Base-by-base conservation (phyloP, 64 coral and sea anemone genomes). In the Hydrozoanthus tunicans region DNA sequence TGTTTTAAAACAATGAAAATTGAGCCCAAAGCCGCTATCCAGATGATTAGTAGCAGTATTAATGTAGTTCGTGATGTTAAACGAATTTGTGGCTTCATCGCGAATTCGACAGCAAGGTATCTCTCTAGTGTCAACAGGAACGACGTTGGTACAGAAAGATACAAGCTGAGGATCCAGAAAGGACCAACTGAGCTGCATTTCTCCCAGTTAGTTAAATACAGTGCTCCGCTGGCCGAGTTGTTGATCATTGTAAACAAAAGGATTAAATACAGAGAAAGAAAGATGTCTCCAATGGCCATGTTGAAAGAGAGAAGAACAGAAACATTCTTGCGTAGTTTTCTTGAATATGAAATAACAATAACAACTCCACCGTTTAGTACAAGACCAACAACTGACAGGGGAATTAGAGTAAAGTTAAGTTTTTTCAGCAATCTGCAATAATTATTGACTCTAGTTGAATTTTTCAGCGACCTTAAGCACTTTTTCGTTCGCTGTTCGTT, bases 261-360 rank as follows among this genome's bases (percentile, higher is more conserved):
- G 13, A 20, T n/a, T 6, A 55, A 79, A 79, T 57, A 79, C 6
- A 79, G 12, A n/a, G 52, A 53, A 58, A 79, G 9, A 58, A 13
- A 79, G 6, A n/a, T 15, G 23, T 79, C 77, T 79, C 77, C 77
- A 58, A 79, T 79, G 11, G 77, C 77, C 77, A 79, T 79, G 54
- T 79, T 79, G 15, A 79, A 58, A 7, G 77, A 79, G 12, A 79
- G 55, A 79, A 79, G 17, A 51, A 79, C 58, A 3, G 77, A 56
- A n/a, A 79, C 54, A 79, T 79, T 79, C 3, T 17, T 79, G 17
- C 77, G 77, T 5, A 79, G 55, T 79, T 58, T 24, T 56, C 55
- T 51, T 17, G 53, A 58, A 20, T 0, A 79, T 56, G 58, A 58
- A 7, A 79, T n/a, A 79, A 79, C 14, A n/a, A 58, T 23, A 5